Conservation (phyloP, 2,113 vertebrate species). For the Aplodontia rufa region DNA sequence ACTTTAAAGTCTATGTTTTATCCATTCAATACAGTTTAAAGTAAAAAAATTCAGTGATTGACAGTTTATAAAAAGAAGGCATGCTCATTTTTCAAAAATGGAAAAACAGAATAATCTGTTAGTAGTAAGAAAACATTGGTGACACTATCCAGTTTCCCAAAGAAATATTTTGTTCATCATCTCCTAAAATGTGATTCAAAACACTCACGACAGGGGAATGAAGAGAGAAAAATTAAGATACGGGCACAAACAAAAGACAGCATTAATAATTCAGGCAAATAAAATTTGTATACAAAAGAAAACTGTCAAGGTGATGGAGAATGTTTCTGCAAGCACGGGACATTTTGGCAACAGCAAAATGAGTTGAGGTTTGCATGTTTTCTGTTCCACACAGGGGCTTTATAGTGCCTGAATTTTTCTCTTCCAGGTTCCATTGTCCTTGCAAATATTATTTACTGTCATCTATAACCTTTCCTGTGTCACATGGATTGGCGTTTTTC, state of each 20-base stretch:
- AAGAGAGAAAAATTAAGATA: conserved; percentile 85
- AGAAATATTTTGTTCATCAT: conserved; percentile 83
- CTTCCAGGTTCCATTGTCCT: conserved; percentile 62
- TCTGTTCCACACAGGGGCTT: conserved; percentile 67
- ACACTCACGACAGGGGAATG: conserved; percentile 84
- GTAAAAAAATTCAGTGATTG: conserved; percentile 81
- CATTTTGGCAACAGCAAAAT: conserved; percentile 76
- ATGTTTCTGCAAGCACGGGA: conserved; percentile 75
- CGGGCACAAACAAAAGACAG: conserved; percentile 83
- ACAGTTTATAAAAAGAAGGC: conserved; percentile 81
- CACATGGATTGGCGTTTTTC: conserved; percentile 63
- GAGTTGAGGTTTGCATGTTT: conserved; percentile 69
- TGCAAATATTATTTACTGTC: conserved; percentile 67
- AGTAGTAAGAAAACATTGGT: conserved; percentile 82
- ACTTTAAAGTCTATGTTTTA: conserved; percentile 84
- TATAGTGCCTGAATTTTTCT: conserved; percentile 73
- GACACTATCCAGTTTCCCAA: conserved; percentile 80
- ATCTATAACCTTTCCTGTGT: conserved; percentile 50
- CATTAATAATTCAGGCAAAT: conserved; percentile 88
- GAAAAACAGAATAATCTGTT: conserved; percentile 83
- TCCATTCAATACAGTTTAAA: conserved; percentile 79
- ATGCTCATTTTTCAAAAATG: conserved; percentile 68
- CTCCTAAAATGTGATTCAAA: conserved; percentile 82
- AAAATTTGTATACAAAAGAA: conserved; percentile 82
- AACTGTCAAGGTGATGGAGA: conserved; percentile 84